Base-by-base conservation (phyloP, 1,140 invertebrate species). In the Agrypnia vestita region DNA sequence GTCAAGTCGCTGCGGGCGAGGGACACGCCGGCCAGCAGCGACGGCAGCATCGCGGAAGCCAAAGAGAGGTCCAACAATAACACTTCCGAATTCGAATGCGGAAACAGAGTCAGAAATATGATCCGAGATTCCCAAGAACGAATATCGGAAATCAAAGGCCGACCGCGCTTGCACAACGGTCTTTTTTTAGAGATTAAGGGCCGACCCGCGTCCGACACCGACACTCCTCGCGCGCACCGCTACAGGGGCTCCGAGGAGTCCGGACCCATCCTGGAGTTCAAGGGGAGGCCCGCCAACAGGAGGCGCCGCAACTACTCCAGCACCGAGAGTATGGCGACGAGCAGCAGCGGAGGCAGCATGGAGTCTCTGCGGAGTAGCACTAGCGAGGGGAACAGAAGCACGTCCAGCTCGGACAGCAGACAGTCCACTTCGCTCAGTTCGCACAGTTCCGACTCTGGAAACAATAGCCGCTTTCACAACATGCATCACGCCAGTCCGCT, bases 271-370 rank as follows among this genome's bases (percentile, higher is more conserved):
- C 90, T 93, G 88, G 92, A 93, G 85, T 93, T 93, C 86, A 93
- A 93, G 85, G 91, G 90, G 74, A 91, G 93, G 90, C 91, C 92
- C 76, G 88, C 86, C 46, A 90, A 91, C 82, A 88, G 91, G 21
- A 89, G 92, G 80, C 87, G 87, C 78, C 84, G 62, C 85, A 95
- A 95, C 75, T 96, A 95, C 85, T 96, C 94, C 0, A 96, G 95
- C 84, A 95, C 94, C 1, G 95, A 96, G 85, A 95, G 94, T 85
- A 95, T 96, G 91, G 94, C 94, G 10, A 96, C 94, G 1, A 95
- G 94, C 80, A 95, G 94, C 86, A 95, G 94, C 85, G 94, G 94
- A 25, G 95, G 94, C 10, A 96, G 95, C 86, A 94, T 96, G 93
- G 95, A 96, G 84, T 95, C 94, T 13, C 86, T 96, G 44, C 90